These are phyloP conservation scores for Agrochola circellaris DNA, from an alignment of 2,888 invertebrate species.

Conservation along the genomic window DNA sequence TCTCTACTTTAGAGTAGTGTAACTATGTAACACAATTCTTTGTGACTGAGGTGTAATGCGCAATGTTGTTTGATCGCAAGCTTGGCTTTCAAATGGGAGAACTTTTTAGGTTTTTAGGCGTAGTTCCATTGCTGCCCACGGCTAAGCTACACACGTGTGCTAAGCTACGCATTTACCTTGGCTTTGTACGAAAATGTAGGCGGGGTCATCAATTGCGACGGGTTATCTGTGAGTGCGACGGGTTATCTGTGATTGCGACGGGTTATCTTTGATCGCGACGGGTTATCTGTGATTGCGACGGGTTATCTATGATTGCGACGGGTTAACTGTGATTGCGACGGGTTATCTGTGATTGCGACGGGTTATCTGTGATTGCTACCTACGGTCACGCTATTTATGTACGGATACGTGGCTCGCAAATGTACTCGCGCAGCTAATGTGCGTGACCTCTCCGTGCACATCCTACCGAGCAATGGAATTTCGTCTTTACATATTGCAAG, in stretches of 20 bases:
- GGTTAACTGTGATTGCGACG: too few species aligned
- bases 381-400: background rate
- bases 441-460: background rate
- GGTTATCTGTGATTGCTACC: too few species aligned
- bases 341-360: too few species aligned
- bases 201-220: background rate
- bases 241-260: too few species aligned
- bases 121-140: background rate
- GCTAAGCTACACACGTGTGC: background rate
- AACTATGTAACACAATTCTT: background rate
- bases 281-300: too few species aligned
- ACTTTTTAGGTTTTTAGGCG: too few species aligned
- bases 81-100: background rate
- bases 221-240: too few species aligned
- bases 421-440: too few species aligned
- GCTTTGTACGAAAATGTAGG: background rate
- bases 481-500: background rate
- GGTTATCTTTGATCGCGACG: too few species aligned
- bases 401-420: background rate
- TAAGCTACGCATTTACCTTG: background rate
- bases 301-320: background rate
- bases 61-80: background rate
- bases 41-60: background rate
- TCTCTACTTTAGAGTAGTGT: constrained; percentile 23
- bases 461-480: background rate